phyloP scores from a whole-genome alignment of 2,888 invertebrate species.

The Harpalus rubripes region DNA sequence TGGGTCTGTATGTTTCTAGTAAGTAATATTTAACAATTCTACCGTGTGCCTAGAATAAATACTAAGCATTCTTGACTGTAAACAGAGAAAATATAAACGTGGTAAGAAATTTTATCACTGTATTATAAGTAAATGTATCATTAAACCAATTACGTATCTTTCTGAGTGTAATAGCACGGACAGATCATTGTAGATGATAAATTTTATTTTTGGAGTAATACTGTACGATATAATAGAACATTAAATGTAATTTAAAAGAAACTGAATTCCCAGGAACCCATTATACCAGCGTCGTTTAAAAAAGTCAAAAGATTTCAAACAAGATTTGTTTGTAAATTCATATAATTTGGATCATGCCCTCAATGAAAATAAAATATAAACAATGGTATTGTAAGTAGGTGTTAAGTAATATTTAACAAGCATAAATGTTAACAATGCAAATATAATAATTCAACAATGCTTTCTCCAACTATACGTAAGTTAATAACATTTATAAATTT shows the following conservation, averaged over 20 bases:
- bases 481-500: constrained; percentile 9
- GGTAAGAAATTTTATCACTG: neutral
- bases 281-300: neutral
- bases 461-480: constrained; percentile 1
- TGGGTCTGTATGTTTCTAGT: constrained; percentile 4
- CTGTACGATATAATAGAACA: too few species aligned
- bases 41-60: neutral
- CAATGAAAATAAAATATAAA: constrained; percentile 6
- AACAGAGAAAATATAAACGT: constrained; percentile 4
- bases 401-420: neutral
- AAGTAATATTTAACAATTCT: constrained; percentile 16
- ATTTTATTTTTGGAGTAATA: too few species aligned
- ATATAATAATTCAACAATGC: neutral
- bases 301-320: neutral
- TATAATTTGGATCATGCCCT: constrained; percentile 21
- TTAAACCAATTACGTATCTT: too few species aligned
- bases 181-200: too few species aligned
- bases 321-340: neutral
- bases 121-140: neutral
- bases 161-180: too few species aligned
- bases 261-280: neutral
- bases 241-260: neutral
- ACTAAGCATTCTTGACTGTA: constrained; percentile 10
- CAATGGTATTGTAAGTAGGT: neutral
- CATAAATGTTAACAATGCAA: constrained; percentile 3